Evolutionary conservation across 2,113 vertebrate species (phyloP).

Genomic region (Otus sunia): DNA sequence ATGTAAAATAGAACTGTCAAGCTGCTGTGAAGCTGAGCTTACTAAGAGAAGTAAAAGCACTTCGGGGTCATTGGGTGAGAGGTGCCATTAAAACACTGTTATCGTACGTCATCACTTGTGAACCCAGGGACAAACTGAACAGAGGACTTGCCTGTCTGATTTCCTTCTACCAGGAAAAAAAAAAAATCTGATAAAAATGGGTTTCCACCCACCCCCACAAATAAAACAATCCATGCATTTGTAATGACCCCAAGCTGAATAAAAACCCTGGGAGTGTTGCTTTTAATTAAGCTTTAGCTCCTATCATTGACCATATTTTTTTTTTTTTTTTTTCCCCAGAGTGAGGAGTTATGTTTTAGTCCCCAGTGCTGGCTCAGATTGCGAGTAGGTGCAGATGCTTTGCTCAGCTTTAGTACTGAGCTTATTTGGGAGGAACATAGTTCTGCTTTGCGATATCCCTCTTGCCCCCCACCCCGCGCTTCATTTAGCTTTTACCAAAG

Average conservation of each 20-base stretch:
- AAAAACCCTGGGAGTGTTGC: background rate
- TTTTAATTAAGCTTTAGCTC: background rate
- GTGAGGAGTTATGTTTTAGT: background rate
- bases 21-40: background rate
- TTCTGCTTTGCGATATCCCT: background rate
- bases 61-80: background rate
- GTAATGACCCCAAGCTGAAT: background rate
- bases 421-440: background rate
- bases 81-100: background rate
- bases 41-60: constrained; percentile 7
- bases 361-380: background rate
- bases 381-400: background rate
- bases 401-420: background rate
- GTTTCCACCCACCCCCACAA: background rate
- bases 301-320: background rate
- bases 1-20: background rate
- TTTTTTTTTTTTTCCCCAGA: background rate
- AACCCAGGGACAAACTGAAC: background rate
- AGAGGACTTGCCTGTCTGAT: background rate
- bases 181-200: background rate
- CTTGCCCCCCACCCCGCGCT: too few species aligned
- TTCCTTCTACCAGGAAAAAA: background rate
- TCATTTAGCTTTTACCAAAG: background rate
- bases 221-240: background rate
- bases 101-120: background rate